These are phyloP conservation scores for Drosophila ohnishii DNA, from an alignment of 1,140 invertebrate genomes.

Conservation along the genomic window DNA sequence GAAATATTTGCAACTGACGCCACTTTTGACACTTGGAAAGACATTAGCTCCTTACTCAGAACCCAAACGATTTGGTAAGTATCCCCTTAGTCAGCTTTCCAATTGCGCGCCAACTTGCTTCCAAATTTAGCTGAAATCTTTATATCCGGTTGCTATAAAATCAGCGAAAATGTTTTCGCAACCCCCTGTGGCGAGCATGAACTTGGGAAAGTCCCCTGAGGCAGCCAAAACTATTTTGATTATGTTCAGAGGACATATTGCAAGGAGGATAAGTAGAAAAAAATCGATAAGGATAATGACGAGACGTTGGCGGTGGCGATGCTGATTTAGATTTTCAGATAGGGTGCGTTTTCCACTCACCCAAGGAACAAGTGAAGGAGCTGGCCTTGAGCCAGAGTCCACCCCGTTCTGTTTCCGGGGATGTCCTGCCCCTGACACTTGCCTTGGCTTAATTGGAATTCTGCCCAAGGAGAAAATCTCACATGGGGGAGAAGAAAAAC, in stretches of 20 bases:
- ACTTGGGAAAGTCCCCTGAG: constrained; percentile 22
- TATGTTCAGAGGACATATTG: constrained; percentile 26
- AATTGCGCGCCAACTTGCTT: constrained; percentile 8
- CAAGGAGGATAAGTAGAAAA: constrained; percentile 21
- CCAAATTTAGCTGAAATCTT: constrained; percentile 30
- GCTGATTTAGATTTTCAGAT: constrained; percentile 33
- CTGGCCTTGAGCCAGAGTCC: constrained; percentile 47
- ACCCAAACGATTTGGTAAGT: constrained; percentile 11
- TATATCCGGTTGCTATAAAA: constrained; percentile 64
- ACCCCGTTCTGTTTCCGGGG: constrained; percentile 27
- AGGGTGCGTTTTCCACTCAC: constrained; percentile 34
- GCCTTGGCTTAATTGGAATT: constrained; percentile 46
- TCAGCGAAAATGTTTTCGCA: constrained; percentile 53
- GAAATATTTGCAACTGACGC: constrained; percentile 14
- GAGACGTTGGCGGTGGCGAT: neutral
- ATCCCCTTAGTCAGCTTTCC: constrained; percentile 15
- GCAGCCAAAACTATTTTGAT: constrained; percentile 33
- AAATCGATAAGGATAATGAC: constrained; percentile 39
- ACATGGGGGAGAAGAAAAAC: constrained; percentile 11
- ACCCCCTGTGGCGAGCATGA: constrained; percentile 48
- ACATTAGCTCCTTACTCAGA: constrained; percentile 25
- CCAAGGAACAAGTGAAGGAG: constrained; percentile 16
- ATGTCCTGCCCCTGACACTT: constrained; percentile 31
- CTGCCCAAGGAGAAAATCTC: constrained; percentile 36
- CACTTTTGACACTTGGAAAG: neutral